Base-by-base conservation (phyloP, 2,888 invertebrate species). In the Cremastobaeus sp. region DNA sequence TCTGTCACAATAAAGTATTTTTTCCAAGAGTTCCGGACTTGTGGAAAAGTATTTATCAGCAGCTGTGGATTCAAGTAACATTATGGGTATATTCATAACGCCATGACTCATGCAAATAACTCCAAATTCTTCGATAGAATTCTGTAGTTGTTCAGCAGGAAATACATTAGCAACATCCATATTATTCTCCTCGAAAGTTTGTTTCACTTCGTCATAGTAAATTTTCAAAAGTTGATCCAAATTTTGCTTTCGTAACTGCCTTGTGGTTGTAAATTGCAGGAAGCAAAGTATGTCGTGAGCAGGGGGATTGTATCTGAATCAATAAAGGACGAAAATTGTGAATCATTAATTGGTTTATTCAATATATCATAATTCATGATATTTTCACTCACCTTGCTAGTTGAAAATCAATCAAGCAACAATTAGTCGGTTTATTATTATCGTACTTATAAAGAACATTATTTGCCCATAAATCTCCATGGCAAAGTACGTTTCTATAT, bases 351-450 rank as follows among this genome's bases (percentile, higher is more conserved):
- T n/a, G n/a, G 1, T 34, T 34, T 1, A 11, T 11, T n/a, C 9
- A 34, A 6, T 34, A 34, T 35, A 14, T 12, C 2, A 9, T 30
- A 30, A 30, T n/a, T 30, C 6, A 32, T 32, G 6, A 32, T 2
- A 32, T 21, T 14, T 3, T 3, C 37, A 55, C 57, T 82, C 91
- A 92, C 52, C 93, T 90, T 17, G 90, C 92, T 30, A 92, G 84
- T 81, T 86, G 87, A 52, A 87, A 84, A 74, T 88, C 88, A 34
- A 87, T 83, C 17, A 88, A 78, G 28, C 83, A 84, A 34, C 86
- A 84, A n/a, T 79, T 81, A 1, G 75, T 18, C 1, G 87, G 86
- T 45, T 81, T 79, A 4, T 78, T 66, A 1, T 20, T 52, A 30
- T 82, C 82, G 65, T 88, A 88, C 28, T 83, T 83, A 68, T 82